Percentiles rank a stretch among this genome's conserved stretches.
These are phyloP conservation scores for Homalodisca vitripennis DNA, from an alignment of 1,140 invertebrate genomes.

Conservation along the genomic window DNA sequence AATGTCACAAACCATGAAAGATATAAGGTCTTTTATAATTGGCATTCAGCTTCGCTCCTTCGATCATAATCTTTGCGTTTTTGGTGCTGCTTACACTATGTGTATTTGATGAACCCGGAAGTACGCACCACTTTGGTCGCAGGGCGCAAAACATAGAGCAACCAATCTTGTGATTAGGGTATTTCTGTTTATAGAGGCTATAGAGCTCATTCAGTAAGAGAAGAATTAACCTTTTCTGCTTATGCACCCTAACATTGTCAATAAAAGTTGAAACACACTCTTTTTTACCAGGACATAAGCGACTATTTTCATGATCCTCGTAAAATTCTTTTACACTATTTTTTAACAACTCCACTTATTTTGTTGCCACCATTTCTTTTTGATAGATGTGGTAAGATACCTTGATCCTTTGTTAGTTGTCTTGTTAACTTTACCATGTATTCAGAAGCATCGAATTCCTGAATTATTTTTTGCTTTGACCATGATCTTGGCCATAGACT, in stretches of 20 bases:
- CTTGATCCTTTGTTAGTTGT: no score
- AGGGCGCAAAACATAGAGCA: conserved; percentile 29
- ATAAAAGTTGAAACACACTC: conserved; percentile 27
- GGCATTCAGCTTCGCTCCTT: conserved; percentile 27
- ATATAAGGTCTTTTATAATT: conserved; percentile 24
- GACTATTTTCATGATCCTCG: conserved; percentile 35
- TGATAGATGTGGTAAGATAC: no score
- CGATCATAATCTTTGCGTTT: conserved; percentile 31
- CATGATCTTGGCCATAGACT: no score
- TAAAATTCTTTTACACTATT: conserved; percentile 33
- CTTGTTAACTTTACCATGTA: no score
- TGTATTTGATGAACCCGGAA: conserved; percentile 35
- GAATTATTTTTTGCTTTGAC: no score
- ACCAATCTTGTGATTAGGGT: conserved; percentile 28
- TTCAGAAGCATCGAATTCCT: no score
- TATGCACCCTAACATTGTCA: conserved; percentile 27
- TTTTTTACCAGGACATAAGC: conserved; percentile 33
- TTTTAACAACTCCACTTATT: conserved; percentile 14
- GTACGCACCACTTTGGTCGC: conserved; percentile 35
- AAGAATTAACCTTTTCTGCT: conserved; percentile 33
- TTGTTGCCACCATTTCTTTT: no score
- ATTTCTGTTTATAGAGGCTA: conserved; percentile 28
- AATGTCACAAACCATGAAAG: conserved; percentile 14
- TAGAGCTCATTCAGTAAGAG: conserved; percentile 30
- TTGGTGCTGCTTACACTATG: conserved; percentile 34